Evolutionary conservation across 2,888 invertebrate genomes (phyloP).

Genomic region (Xanthorhoe spadicearia): DNA sequence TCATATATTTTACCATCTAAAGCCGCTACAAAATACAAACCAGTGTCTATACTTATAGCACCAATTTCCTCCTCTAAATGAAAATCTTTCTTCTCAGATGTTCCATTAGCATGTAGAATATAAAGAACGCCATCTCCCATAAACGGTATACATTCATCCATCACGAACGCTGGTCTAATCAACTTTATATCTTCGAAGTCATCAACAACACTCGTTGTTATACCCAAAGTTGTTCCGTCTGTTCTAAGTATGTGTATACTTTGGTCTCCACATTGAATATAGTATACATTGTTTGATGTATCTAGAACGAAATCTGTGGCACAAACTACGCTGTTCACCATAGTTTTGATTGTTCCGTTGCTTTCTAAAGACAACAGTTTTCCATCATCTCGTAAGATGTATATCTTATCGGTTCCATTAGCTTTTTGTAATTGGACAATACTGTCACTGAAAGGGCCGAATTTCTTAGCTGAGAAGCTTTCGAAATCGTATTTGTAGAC

Average conservation of each 20-base stretch:
- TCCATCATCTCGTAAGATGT: conserved; percentile 55
- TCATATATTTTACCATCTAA: conserved; percentile 70
- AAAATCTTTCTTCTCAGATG: conserved; percentile 63
- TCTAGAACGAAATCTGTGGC: conserved; percentile 71
- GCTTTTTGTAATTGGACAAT: conserved; percentile 71
- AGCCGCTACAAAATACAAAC: conserved; percentile 66
- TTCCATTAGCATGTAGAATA: conserved; percentile 64
- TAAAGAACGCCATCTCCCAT: conserved; percentile 63
- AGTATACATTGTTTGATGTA: conserved; percentile 69
- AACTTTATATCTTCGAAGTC: conserved; percentile 61
- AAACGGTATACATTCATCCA: conserved; percentile 67
- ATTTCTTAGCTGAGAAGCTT: conserved; percentile 64
- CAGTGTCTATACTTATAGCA: conserved; percentile 68
- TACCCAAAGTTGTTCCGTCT: conserved; percentile 50
- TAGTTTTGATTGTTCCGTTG: conserved; percentile 59
- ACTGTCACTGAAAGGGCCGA: conserved; percentile 62
- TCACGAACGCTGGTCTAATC: conserved; percentile 67
- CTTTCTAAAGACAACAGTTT: conserved; percentile 62
- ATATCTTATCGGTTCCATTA: conserved; percentile 62
- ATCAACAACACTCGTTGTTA: conserved; percentile 54
- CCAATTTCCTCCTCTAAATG: conserved; percentile 55
- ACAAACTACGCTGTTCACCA: conserved; percentile 54
- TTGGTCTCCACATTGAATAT: conserved; percentile 58
- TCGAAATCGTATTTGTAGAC: conserved; percentile 45
- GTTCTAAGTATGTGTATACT: conserved; percentile 58